Evolutionary conservation across 2,888 invertebrate species (phyloP), one percentile per base, ranked within the genome.

Genomic region (Synanthedon myopaeformis): DNA sequence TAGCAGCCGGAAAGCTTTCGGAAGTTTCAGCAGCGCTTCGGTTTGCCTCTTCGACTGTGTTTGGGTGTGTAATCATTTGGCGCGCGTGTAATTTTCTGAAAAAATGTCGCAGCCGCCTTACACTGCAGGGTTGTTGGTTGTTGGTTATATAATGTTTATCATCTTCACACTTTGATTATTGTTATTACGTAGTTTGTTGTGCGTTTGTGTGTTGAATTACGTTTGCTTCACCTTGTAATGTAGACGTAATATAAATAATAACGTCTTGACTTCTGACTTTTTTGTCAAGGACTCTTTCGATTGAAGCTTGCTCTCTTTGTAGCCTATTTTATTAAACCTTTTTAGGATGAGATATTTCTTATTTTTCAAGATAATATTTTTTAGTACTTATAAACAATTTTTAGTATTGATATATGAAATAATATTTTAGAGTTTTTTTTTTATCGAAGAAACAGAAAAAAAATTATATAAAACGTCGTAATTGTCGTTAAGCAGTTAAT

Each of bases 11-110:
- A 77, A 79, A 77, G 73, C 74, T 73, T 77, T 79, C 78, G 79
- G 80, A 82, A 81, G 81, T 83, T 84, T 74, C 77, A 72, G 71
- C 78, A 84, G 82, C 80, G 78, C 78, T 82, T 82, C 80, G 83
- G 85, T 82, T 85, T 82, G 86, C 84, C 83, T 84, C 84, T 85
- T 82, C 79, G 83, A 80, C 82, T 85, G 79, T 82, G 83, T 86
- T 85, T 82, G 79, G 80, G 82, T 81, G 82, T 80, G 82, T 83
- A 86, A 85, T 85, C 81, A 86, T 84, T 86, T 76, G 81, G 77
- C 74, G 74, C 72, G 71, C 76, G 81, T 72, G 78, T 82, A 84
- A 84, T 84, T 82, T 77, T 74, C 69, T 77, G 79, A 82, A 85
- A 84, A 84, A 84, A 82, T 80, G 82, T 77, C 78, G 67, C 69